These are phyloP conservation scores for Echinometra lucunter DNA, from an alignment of 53 echinoderm and acorn worm species.

Conservation along the genomic window DNA sequence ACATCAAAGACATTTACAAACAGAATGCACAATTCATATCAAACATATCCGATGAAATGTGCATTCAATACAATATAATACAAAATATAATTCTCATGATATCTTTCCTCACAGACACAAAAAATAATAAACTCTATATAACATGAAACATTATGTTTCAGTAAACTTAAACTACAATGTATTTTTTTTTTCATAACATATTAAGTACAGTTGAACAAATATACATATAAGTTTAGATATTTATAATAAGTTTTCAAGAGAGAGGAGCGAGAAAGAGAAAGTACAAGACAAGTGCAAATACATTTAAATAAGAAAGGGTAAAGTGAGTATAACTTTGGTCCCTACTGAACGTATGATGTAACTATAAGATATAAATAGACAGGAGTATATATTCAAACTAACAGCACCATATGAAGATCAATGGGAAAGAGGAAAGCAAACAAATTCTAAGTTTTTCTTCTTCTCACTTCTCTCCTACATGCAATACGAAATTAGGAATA, in stretches of 20 bases:
- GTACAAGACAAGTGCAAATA: conserved; percentile 37
- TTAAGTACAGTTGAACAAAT: conserved; percentile 67
- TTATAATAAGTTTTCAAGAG: conserved; percentile 59
- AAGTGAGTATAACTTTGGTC: conserved; percentile 48
- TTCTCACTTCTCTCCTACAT: neutral
- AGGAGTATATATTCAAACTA: neutral
- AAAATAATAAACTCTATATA: conserved; percentile 49
- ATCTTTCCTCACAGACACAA: conserved; percentile 47
- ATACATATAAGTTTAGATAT: conserved; percentile 65
- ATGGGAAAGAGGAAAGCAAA: neutral
- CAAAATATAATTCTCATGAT: conserved; percentile 58
- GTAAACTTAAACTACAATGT: conserved; percentile 28
- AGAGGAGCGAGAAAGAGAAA: neutral
- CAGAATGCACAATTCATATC: neutral
- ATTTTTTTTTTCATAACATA: conserved; percentile 58
- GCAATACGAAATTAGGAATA: neutral
- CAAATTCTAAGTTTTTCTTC: neutral
- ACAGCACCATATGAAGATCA: conserved; percentile 32
- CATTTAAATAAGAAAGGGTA: conserved; percentile 54
- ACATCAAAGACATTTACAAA: conserved; percentile 3
- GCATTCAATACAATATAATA: conserved; percentile 60
- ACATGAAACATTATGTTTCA: conserved; percentile 35
- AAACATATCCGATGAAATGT: conserved; percentile 3
- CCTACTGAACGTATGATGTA: conserved; percentile 23
- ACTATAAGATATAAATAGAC: conserved; percentile 30